Base-by-base conservation (phyloP, 2,113 vertebrate genomes). In the Hipposideros armiger region DNA sequence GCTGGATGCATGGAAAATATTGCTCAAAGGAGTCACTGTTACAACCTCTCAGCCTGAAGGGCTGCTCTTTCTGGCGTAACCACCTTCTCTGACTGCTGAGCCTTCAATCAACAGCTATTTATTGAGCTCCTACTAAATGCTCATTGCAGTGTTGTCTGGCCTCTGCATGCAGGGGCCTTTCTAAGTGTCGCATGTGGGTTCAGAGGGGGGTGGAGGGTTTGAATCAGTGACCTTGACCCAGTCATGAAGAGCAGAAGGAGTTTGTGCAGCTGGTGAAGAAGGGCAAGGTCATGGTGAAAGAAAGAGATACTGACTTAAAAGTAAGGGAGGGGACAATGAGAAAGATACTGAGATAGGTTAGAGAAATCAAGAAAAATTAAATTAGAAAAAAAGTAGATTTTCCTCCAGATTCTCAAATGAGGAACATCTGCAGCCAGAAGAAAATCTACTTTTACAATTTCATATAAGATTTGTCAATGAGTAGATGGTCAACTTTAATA, bases 1-100 rank as follows among this genome's bases (percentile, higher is more conserved):
- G 58, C 24, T 2, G 4, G 45, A 50, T 17, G 32, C 47, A 4
- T 17, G 60, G 56, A 64, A 94, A 94, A 24, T 30, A 66, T 11
- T 77, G 76, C 83, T 84, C 40, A 95, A 80, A 86, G 86, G 62
- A 94, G 62, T 50, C 88, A 84, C 56, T 92, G 81, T 69, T 76
- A 60, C 0, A 28, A 47, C 52, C 10, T 76, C 72, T 69, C 47
- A 87, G 80, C 60, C 4, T n/a, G 52, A 86, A 69, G 54, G 58
- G 42, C 47, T 72, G 58, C 45, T 87, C 17, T 2, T 26, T 73
- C 74, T 95, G 58, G 24, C n/a, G 7, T 5, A 70, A 54, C 11
- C 40, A 17, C 66, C 58, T 77, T 45, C 67, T 50, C n/a, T 64
- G 36, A 83, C 45, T 54, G 64, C 69, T 54, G 64, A 76, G 62